Evolutionary conservation across 2,797 vertebrate genomes (phyloP).

Genomic region (Scarus forsteni): DNA sequence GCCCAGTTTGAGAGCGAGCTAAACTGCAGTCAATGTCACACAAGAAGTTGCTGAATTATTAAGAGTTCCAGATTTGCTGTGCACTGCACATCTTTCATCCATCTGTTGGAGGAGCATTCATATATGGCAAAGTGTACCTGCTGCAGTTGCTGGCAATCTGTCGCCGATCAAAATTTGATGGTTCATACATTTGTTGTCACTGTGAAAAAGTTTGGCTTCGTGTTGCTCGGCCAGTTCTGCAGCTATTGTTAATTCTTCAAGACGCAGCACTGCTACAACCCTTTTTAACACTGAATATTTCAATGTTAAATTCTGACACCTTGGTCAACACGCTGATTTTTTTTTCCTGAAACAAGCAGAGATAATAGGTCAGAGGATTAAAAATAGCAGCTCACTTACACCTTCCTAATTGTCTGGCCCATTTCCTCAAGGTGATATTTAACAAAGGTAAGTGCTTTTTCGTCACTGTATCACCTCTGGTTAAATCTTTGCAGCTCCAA

Average conservation of each 20-base stretch:
- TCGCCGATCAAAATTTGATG: slow-evolving; percentile 80
- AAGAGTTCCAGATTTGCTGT: slow-evolving; percentile 97
- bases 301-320: slow-evolving; percentile 10
- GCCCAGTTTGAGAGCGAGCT: slow-evolving; percentile 83
- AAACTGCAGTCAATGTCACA: slow-evolving; percentile 87
- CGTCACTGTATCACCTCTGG: slow-evolving; percentile 32
- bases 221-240: slow-evolving; percentile 4
- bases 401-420: slow-evolving; percentile 66
- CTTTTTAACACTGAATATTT: slow-evolving; percentile 40
- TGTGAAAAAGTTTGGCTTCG: slow-evolving; percentile 68
- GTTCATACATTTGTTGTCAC: slow-evolving; percentile 76
- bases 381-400: slow-evolving; percentile 72
- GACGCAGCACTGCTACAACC: slow-evolving; percentile 4
- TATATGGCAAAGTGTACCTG: slow-evolving; percentile 82
- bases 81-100: slow-evolving; percentile 96
- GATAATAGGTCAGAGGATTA: slow-evolving; percentile 52
- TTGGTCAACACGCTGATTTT: slow-evolving; percentile 9
- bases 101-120: slow-evolving; percentile 89
- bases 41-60: slow-evolving; percentile 94
- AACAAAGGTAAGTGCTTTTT: slow-evolving; percentile 52
- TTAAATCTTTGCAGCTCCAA: slow-evolving; percentile 41
- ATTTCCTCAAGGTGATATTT: slow-evolving; percentile 65
- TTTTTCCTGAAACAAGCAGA: slow-evolving; percentile 34
- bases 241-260: neutral
- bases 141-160: slow-evolving; percentile 83